Percentiles rank a stretch among this genome's conserved stretches.
These are phyloP conservation scores for Battus philenor DNA, from an alignment of 1,140 invertebrate genomes.

Conservation along the genomic window DNA sequence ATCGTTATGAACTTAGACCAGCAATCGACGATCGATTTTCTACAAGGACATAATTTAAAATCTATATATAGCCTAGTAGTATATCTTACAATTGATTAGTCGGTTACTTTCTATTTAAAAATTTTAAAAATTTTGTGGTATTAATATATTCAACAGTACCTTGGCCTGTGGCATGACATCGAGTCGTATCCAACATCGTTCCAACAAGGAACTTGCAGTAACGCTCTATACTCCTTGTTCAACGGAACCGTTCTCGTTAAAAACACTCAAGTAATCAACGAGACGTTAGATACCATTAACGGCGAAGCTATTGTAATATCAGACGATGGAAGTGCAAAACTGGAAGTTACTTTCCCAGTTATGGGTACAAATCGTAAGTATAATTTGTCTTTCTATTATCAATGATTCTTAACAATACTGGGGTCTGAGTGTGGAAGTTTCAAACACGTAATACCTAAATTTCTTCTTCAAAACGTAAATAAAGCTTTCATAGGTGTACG, in stretches of 20 bases:
- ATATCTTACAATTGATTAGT: too few relatives aligned
- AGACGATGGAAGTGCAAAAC: constrained; percentile 31
- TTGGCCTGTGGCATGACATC: constrained; percentile 46
- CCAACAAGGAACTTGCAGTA: constrained; percentile 38
- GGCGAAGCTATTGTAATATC: constrained; percentile 28
- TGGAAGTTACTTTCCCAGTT: constrained; percentile 37
- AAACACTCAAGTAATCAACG: constrained; percentile 38
- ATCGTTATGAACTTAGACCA: too few relatives aligned
- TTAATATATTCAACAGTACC: too few relatives aligned
- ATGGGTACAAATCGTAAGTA: constrained; percentile 20
- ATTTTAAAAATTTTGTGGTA: too few relatives aligned
- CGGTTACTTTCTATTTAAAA: too few relatives aligned
- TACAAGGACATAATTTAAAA: too few relatives aligned
- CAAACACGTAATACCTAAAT: too few relatives aligned
- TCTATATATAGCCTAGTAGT: too few relatives aligned
- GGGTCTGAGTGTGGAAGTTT: not conserved
- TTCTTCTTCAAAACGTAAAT: too few relatives aligned
- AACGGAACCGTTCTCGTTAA: constrained; percentile 26
- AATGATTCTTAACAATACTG: not conserved
- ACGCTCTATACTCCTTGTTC: constrained; percentile 26
- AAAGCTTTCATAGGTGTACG: too few relatives aligned
- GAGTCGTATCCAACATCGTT: constrained; percentile 38
- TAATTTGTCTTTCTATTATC: not conserved
- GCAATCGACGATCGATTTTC: too few relatives aligned
- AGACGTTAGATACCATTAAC: constrained; percentile 26